phyloP scores from a whole-genome alignment of 2,113 vertebrate genomes.

The Reinhardtius hippoglossoides region DNA sequence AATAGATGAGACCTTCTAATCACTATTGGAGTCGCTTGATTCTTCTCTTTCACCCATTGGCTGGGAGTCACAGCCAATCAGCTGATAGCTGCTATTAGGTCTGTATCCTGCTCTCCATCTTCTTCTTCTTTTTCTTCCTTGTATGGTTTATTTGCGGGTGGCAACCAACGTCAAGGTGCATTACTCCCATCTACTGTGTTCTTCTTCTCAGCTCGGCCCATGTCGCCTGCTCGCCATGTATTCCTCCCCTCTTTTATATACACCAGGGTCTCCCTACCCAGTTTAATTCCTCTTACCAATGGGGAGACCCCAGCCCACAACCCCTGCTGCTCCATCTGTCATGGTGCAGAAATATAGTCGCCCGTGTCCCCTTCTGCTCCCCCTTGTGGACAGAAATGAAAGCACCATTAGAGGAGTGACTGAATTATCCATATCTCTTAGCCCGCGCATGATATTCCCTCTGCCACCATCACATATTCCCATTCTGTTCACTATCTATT shows the following conservation, averaged over 20 bases:
- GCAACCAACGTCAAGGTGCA: too few species aligned
- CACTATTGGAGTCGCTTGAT: slow-evolving; percentile 78
- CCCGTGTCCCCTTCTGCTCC: slow-evolving; percentile 22
- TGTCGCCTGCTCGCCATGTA: background rate
- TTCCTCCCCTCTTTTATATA: slow-evolving; percentile 19
- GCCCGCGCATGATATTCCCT: slow-evolving; percentile 3
- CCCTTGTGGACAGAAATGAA: slow-evolving; percentile 53
- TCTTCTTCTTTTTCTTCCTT: too few species aligned
- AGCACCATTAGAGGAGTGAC: slow-evolving; percentile 1
- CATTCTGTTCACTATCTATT: slow-evolving; percentile 9
- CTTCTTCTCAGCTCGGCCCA: too few species aligned
- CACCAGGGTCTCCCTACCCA: slow-evolving; percentile 16
- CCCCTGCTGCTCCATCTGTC: slow-evolving; percentile 61
- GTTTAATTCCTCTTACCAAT: slow-evolving; percentile 52
- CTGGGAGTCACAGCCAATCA: slow-evolving; percentile 76
- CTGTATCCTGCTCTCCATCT: slow-evolving; percentile 4
- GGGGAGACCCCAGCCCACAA: slow-evolving; percentile 19
- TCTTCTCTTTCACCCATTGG: slow-evolving; percentile 72
- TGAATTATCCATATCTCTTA: slow-evolving; percentile 9
- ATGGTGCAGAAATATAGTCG: slow-evolving; percentile 34
- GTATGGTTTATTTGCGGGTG: too few species aligned
- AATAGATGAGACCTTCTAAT: slow-evolving; percentile 82
- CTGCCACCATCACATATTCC: slow-evolving; percentile 12
- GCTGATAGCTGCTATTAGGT: slow-evolving; percentile 51
- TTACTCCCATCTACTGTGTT: too few species aligned